phyloP scores from a whole-genome alignment of 1,140 invertebrate genomes.

The Leptopilina boulardi region DNA sequence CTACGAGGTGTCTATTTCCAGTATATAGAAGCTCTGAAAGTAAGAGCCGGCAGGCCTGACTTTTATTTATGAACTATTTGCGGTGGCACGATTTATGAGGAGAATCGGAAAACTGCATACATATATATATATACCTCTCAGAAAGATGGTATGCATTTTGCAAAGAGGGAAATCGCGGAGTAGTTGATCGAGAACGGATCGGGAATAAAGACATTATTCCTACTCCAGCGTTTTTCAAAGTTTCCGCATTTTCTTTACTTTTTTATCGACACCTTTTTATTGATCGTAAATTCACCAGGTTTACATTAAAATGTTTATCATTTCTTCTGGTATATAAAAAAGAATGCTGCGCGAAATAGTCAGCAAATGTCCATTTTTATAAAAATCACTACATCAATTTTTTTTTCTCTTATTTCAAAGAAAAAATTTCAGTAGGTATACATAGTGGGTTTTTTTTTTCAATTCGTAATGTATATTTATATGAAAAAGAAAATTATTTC shows the following conservation, averaged over 20 bases:
- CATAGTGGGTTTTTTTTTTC: no score
- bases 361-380: not conserved
- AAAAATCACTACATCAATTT: not conserved
- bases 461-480: no score
- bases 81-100: conserved; percentile 61
- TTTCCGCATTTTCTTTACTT: not conserved
- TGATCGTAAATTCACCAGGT: not conserved
- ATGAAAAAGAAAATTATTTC: no score
- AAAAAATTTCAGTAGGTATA: no score
- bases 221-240: conserved; percentile 9
- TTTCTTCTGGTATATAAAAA: not conserved
- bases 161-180: conserved; percentile 47
- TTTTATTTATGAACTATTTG: conserved; percentile 66
- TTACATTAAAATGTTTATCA: conserved; percentile 15
- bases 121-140: conserved; percentile 34
- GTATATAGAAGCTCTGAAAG: conserved; percentile 34
- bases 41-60: conserved; percentile 38
- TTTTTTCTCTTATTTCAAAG: no score
- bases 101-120: conserved; percentile 61
- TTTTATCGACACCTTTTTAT: conserved; percentile 13
- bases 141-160: conserved; percentile 26
- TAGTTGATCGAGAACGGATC: conserved; percentile 40
- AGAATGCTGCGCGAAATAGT: not conserved
- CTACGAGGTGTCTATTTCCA: conserved; percentile 36
- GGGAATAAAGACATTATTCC: not conserved